Percentiles rank a stretch among this genome's conserved stretches.
Conservation (phyloP, 2,888 invertebrate species). For the Dysmachus trigonus region DNA sequence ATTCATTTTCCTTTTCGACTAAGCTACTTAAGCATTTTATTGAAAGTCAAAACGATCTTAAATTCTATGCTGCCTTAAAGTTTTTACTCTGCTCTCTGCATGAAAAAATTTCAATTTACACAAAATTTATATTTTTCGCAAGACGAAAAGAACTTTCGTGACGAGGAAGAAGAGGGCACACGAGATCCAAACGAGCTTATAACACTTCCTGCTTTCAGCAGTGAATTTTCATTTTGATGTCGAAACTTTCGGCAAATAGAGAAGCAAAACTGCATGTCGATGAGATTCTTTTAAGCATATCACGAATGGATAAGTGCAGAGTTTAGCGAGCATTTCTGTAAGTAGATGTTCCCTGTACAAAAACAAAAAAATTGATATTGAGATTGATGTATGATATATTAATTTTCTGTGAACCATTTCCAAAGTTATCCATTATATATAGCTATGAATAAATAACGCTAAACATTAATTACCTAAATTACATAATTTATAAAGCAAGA, state of each 20-base stretch:
- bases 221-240: not conserved
- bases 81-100: not conserved
- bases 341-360: not conserved
- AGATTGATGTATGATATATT: too few species aligned
- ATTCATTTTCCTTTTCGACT: not conserved
- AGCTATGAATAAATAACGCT: too few species aligned
- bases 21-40: not conserved
- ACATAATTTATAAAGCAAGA: not conserved
- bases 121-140: not conserved
- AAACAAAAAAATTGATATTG: not conserved
- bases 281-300: not conserved
- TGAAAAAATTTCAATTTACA: not conserved
- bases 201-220: not conserved
- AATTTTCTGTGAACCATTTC: too few species aligned
- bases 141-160: not conserved
- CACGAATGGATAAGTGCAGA: not conserved
- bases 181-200: not conserved
- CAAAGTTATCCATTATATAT: too few species aligned
- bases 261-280: not conserved
- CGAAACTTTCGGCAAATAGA: not conserved
- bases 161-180: not conserved
- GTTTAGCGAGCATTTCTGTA: too few species aligned
- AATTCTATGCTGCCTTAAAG: not conserved
- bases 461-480: too few species aligned
- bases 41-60: not conserved